These are phyloP conservation scores for Steatocranus sp. DNA, from an alignment of 2,797 vertebrate species.

Conservation along the genomic window DNA sequence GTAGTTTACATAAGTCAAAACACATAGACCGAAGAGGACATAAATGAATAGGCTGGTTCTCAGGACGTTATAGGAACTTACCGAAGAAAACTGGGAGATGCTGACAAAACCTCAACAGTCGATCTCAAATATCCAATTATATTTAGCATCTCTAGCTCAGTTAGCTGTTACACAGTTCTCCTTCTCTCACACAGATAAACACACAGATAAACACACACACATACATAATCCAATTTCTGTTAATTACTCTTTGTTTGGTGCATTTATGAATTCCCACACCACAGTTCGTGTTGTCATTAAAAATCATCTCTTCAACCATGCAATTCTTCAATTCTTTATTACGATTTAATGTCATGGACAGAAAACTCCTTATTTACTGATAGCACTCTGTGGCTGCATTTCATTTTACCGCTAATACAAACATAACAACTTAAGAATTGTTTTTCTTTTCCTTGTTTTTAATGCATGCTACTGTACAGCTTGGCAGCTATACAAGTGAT, in stretches of 20 bases:
- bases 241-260: background rate
- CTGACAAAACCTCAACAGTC: background rate
- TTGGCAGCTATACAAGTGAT: background rate
- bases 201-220: background rate
- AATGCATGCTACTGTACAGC: background rate
- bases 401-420: background rate
- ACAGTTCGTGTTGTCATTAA: background rate
- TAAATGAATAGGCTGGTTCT: background rate
- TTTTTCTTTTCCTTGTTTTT: background rate
- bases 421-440: background rate
- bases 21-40: background rate
- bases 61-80: background rate
- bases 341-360: background rate
- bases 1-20: background rate
- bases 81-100: background rate
- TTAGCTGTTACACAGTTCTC: background rate
- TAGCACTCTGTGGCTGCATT: background rate
- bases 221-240: background rate
- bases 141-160: background rate
- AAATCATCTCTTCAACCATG: background rate
- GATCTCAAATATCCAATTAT: background rate
- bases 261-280: background rate
- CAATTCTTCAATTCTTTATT: background rate
- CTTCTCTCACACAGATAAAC: background rate
- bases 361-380: background rate